Conservation (phyloP, 2,888 invertebrate genomes). For the Orchesellides sinensis region DNA sequence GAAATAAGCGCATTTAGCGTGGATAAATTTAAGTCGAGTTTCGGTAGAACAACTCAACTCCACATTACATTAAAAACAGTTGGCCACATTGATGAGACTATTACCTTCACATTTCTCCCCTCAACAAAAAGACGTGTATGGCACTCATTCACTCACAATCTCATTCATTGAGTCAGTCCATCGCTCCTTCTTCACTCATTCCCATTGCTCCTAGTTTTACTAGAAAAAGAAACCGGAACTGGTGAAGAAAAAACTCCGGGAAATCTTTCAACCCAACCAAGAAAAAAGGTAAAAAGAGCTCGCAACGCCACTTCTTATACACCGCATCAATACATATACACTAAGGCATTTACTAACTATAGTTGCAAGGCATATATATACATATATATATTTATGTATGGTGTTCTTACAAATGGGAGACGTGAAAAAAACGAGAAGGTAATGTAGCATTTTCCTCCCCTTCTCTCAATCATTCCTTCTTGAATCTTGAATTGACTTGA, state of each 20-base stretch:
- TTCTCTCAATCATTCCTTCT: conserved; percentile 66
- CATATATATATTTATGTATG: not conserved
- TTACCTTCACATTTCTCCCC: conserved; percentile 67
- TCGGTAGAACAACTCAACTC: conserved; percentile 49
- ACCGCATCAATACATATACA: too few species aligned
- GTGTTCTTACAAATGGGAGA: conserved; percentile 42
- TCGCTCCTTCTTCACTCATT: conserved; percentile 15
- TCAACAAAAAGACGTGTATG: conserved; percentile 46
- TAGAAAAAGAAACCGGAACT: conserved; percentile 36
- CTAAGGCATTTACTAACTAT: too few species aligned
- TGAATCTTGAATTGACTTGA: conserved; percentile 68
- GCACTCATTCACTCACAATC: conserved; percentile 58
- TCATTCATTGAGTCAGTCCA: conserved; percentile 54
- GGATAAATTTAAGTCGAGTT: conserved; percentile 23
- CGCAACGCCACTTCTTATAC: conserved; percentile 47
- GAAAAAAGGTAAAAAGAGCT: conserved; percentile 28
- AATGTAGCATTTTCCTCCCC: conserved; percentile 47
- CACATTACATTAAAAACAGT: conserved; percentile 67
- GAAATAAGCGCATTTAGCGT: too few species aligned
- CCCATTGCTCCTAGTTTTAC: conserved; percentile 28
- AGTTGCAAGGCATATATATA: not conserved
- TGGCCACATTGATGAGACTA: conserved; percentile 68
- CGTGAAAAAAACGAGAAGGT: conserved; percentile 44
- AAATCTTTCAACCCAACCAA: conserved; percentile 48
- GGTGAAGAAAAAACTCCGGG: conserved; percentile 39